Conservation (phyloP, 2,113 vertebrate genomes). For the Ascaphus truei region DNA sequence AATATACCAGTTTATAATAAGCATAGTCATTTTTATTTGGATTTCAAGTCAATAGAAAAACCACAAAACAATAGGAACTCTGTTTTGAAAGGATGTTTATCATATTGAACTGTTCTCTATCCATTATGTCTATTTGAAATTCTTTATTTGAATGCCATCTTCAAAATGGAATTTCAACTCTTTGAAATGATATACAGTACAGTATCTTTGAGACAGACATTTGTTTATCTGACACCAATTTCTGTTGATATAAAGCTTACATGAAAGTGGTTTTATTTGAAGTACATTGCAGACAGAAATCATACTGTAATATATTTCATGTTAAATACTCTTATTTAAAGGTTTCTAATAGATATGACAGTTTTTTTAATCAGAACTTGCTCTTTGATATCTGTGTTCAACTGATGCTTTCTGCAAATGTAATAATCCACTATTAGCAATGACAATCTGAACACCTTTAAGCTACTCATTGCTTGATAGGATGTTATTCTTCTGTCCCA, state of each 20-base stretch:
- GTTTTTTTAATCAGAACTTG: background rate
- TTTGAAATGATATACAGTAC: slow-evolving; percentile 2
- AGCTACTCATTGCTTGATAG: too few relatives aligned
- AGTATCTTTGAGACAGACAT: slow-evolving; percentile 26
- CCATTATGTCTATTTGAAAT: slow-evolving; percentile 4
- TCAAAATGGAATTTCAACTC: background rate
- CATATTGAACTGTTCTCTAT: background rate
- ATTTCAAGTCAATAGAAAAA: background rate
- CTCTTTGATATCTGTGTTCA: background rate
- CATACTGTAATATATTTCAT: slow-evolving; percentile 7
- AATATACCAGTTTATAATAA: background rate
- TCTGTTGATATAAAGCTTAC: slow-evolving; percentile 13
- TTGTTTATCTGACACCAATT: slow-evolving; percentile 22
- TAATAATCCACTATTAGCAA: background rate
- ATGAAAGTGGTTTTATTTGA: slow-evolving; percentile 14
- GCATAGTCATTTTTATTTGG: background rate
- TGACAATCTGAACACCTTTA: too few relatives aligned
- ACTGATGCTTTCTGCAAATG: background rate
- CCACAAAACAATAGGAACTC: background rate
- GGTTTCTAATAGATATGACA: background rate
- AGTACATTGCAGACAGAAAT: slow-evolving; percentile 1
- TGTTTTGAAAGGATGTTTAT: background rate
- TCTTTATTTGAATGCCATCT: slow-evolving; percentile 18
- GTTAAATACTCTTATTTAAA: slow-evolving; percentile 1
- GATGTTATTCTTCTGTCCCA: too few relatives aligned